A percentile compares a stretch with the other conserved stretches of the same genome.
These are phyloP conservation scores for Dysdera silvatica DNA, from an alignment of 1,140 invertebrate species.

Conservation along the genomic window DNA sequence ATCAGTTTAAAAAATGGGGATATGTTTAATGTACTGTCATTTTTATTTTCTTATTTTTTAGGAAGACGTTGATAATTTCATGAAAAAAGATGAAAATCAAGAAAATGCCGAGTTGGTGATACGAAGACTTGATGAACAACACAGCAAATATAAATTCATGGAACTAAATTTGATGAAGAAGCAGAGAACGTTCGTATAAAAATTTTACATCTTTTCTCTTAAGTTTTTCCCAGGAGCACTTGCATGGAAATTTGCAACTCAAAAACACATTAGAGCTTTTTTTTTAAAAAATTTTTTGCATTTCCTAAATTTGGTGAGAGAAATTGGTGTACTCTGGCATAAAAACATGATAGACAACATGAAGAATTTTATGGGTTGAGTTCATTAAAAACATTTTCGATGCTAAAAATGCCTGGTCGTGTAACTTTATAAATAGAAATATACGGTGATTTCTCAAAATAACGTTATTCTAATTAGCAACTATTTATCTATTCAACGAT, in stretches of 20 bases:
- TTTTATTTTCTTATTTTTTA: no score
- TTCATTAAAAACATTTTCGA: no score
- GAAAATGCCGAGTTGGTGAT: conserved; percentile 73
- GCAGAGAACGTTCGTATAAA: conserved; percentile 54
- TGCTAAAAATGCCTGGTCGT: no score
- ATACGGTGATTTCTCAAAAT: no score
- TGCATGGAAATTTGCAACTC: background rate
- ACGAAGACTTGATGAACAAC: conserved; percentile 76
- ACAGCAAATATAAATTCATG: conserved; percentile 95
- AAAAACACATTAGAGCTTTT: background rate
- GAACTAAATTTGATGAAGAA: conserved; percentile 80
- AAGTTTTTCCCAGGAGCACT: background rate
- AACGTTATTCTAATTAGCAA: no score
- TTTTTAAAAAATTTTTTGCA: background rate
- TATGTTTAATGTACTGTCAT: no score
- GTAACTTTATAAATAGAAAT: no score
- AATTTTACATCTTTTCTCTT: background rate
- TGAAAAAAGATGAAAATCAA: conserved; percentile 71
- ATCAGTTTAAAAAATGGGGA: no score
- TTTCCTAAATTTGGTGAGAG: background rate
- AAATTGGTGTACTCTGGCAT: no score
- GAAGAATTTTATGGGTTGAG: no score
- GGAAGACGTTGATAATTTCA: conserved; percentile 93
- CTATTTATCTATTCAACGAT: no score
- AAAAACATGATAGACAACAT: no score